Conservation (phyloP, 2,888 invertebrate genomes). For the Drosophila meridiana region DNA sequence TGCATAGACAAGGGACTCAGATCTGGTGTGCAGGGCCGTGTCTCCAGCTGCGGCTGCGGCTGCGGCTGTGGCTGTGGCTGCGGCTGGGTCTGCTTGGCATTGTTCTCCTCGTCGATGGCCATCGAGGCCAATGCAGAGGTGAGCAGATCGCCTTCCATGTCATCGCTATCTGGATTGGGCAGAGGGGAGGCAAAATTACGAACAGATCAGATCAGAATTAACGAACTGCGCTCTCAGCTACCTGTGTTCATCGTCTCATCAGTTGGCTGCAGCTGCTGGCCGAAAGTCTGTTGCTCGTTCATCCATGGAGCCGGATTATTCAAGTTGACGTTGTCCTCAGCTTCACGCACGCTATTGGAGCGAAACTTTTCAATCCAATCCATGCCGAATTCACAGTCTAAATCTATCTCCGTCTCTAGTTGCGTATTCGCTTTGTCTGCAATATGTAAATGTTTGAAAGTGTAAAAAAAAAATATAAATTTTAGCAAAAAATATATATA, state of each 20-base stretch:
- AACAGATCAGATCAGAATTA: too few relatives aligned
- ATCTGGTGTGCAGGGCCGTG: constrained; percentile 4
- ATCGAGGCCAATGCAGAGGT: not conserved
- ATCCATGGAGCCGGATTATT: too few relatives aligned
- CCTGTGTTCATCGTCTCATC: not conserved
- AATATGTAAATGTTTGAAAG: not conserved
- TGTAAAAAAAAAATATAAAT: too few relatives aligned
- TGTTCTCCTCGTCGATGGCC: not conserved
- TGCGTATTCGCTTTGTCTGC: constrained; percentile 1
- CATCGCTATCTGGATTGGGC: not conserved
- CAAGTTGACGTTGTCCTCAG: not conserved
- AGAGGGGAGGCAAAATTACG: too few relatives aligned
- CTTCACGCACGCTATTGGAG: constrained; percentile 19
- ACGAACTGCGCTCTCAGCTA: accelerated
- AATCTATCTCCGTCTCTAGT: constrained; percentile 32
- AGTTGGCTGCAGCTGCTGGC: not conserved
- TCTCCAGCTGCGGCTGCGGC: not conserved
- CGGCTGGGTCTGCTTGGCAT: too few relatives aligned
- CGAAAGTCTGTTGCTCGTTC: accelerated
- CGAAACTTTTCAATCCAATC: constrained; percentile 53
- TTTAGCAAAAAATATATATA: not conserved
- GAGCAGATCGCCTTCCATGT: not conserved
- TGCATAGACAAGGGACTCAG: accelerated
- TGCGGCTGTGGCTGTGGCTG: too few relatives aligned
- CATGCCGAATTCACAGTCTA: constrained; percentile 60